Evolutionary conservation across 2,888 invertebrate genomes (phyloP), one percentile per base, ranked within the genome.

Genomic region (Cosmorhoe ocellata): DNA sequence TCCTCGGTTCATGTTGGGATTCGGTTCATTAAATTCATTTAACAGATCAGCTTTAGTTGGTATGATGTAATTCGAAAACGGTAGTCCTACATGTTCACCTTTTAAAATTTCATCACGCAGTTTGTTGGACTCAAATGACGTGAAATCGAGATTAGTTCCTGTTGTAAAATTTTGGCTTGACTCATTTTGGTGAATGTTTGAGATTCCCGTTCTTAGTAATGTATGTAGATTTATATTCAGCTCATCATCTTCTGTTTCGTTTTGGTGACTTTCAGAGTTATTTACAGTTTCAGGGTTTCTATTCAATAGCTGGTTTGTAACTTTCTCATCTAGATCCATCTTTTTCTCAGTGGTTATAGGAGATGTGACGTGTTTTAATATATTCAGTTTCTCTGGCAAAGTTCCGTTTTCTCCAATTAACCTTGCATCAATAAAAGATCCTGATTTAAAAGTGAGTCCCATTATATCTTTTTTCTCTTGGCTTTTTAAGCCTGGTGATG

Each of bases 381-480:
- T 33, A 22, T 54, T 30, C 1, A 58, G 27, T n/a, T 50, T 24
- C 4, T 38, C 26, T 10, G 32, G 28, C 32, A 58, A 28, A 9
- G 26, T 30, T 18, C 9, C 46, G 9, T 66, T 63, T 3, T 61
- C 63, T 26, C 66, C 63, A 1, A 79, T 33, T 13, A 83, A 41
- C 58, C 76, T 77, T 1, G 84, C 79, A 44, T 73, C 72, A 2
- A 84, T 53, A 30, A 84, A 67, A 26, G 75, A 65, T 0, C 80
- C 81, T 1, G 73, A 72, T 10, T 64, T 59, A 3, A 67, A 57
- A 1, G 76, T 71, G 9, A 79, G 44, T 31, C 68, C 67, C 1
- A 74, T 34, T 26, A 85, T 64, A 18, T 82, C 70, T 8, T 76
- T 64, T 50, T 74, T 72, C 0, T 60, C 61, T 38, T 69, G 61